Base-by-base conservation (phyloP, 2,888 invertebrate species). In the Epiblema foenella region DNA sequence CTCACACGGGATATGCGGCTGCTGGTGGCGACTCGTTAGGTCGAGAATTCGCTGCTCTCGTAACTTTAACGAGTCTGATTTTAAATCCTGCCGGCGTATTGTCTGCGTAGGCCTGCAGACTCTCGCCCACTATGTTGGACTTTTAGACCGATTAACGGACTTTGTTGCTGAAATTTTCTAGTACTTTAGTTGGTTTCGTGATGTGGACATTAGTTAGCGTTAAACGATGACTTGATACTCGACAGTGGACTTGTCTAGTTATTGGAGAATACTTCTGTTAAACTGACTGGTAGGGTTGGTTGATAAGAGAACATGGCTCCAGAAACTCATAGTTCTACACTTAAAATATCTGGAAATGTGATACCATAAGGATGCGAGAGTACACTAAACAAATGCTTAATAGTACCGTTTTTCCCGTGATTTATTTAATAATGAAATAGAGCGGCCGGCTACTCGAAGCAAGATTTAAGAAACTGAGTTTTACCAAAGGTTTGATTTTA, bases 61-160 rank as follows among this genome's bases (percentile, higher is more conserved):
- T 49, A 37, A 73, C 49, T 72, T 73, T 77, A 76, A 76, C 73
- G 74, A 76, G 76, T 56, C 68, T 62, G 72, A 70, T 74, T 74
- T 72, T 64, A 74, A 75, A 62, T 64, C 64, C 71, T 54, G 46
- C 59, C 54, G 33, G 46, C 60, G 42, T 57, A 60, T 65, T 68
- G 67, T 66, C 52, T 51, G 62, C 17, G 11, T 5, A 29, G 54
- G 58, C 52, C 42, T 60, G 49, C 64, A 29, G 33, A 52, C 33
- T 42, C 65, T 65, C 64, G 51, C 46, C 24, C 18, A 37, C 54
- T 7, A 63, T 51, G 37, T 65, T 46, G 29, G 12, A 58, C 69
- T 70, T 70, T 29, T 39, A 64, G 51, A 29, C 69, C 17, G 57
- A n/a, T 24, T 52, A 49, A 39, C 10, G 42, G 49, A 17, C 57